phyloP scores from a whole-genome alignment of 2,113 vertebrate genomes.

The Acanthisitta chloris region DNA sequence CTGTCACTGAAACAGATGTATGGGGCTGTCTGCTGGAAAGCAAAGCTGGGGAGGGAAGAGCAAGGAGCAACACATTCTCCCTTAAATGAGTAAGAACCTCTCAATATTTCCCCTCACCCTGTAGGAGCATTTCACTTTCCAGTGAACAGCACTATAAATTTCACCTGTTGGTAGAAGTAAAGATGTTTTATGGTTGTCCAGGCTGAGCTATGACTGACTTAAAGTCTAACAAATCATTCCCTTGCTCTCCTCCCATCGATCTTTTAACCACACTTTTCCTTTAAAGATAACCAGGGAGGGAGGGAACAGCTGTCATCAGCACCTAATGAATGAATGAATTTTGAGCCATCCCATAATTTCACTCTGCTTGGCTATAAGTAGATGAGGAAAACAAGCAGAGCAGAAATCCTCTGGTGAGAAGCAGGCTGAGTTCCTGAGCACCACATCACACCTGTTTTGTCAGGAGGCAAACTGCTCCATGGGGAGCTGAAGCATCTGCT shows the following conservation, averaged over 20 bases:
- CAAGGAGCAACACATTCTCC: neutral
- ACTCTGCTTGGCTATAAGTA: neutral
- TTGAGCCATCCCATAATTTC: neutral
- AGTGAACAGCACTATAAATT: conserved; percentile 7
- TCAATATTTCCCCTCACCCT: neutral
- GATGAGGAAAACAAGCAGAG: neutral
- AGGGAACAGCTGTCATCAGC: neutral
- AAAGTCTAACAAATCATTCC: conserved; percentile 23
- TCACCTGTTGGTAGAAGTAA: conserved; percentile 9
- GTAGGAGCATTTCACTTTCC: neutral
- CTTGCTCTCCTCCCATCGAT: neutral
- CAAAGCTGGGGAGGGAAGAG: neutral
- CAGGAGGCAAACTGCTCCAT: fast-evolving
- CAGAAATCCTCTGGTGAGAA: neutral
- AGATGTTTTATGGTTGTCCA: conserved; percentile 32
- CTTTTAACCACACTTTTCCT: neutral
- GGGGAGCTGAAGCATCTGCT: neutral
- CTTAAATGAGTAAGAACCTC: neutral
- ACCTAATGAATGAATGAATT: neutral
- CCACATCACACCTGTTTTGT: neutral
- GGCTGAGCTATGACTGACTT: conserved; percentile 31
- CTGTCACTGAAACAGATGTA: neutral
- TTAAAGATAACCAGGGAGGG: neutral
- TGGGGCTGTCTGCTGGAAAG: neutral
- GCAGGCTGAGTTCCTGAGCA: neutral